Conservation (phyloP, 2,113 vertebrate genomes). For the Eolophus roseicapilla region DNA sequence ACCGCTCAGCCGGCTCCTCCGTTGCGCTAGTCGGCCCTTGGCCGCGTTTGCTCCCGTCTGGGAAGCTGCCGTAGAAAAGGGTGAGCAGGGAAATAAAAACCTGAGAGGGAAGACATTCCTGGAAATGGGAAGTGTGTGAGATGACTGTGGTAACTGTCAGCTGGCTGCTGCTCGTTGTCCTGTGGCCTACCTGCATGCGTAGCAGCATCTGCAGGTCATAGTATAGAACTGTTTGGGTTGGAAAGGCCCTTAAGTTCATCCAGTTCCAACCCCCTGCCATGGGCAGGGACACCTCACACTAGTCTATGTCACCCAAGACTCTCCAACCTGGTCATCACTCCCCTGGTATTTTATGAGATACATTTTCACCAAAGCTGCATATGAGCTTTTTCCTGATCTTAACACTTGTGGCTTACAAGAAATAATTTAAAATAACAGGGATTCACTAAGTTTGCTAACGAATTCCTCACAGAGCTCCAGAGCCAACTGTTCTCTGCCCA, state of each 20-base stretch:
- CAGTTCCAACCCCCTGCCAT: not conserved
- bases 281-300: not conserved
- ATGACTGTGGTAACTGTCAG: rapidly evolving
- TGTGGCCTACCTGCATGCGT: too few species aligned
- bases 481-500: too few species aligned
- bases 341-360: not conserved
- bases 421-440: not conserved
- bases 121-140: not conserved
- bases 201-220: rapidly evolving
- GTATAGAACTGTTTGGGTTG: not conserved
- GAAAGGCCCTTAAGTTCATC: not conserved
- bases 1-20: not conserved
- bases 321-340: not conserved
- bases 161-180: rapidly evolving
- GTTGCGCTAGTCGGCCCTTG: too few species aligned
- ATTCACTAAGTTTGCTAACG: not conserved
- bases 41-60: too few species aligned
- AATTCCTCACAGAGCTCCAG: rapidly evolving
- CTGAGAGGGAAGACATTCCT: not conserved
- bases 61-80: not conserved
- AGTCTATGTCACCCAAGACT: not conserved
- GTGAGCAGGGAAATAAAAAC: not conserved
- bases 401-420: not conserved
- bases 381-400: not conserved
- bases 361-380: not conserved